Evolutionary conservation across 2,113 vertebrate species (phyloP), one percentile per base, ranked within the genome.

Genomic region (Leptodactylus fuscus): DNA sequence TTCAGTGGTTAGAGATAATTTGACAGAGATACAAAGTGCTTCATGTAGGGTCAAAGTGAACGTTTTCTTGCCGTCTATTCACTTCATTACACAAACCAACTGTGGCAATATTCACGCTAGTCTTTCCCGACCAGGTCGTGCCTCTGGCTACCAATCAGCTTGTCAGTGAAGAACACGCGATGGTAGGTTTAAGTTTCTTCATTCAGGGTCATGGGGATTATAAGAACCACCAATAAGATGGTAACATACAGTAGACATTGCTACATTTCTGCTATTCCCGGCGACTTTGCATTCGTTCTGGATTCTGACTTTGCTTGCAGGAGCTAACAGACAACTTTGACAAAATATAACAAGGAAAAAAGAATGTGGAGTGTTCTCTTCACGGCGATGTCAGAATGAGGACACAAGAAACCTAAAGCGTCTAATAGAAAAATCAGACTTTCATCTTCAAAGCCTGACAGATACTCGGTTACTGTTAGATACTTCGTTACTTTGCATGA

Each of bases 371-470:
- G 51, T 60, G 34, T 79, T 79, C 51, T 60, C 76, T 60, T 78
- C 49, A 58, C 20, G 34, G 75, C 24, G 29, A 79, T 80, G 77
- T 80, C 77, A 80, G 77, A 80, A 80, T 80, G 77, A 80, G 77
- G 77, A 44, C 77, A 80, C 55, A 24, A 62, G 77, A 60, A 80
- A 80, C 77, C 77, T 44, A 60, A 80, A 80, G 77, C 53, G 5
- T 80, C 49, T 62, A 44, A 80, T 62, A 80, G 29, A 29, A 62
- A 80, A 60, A 80, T 62, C 53, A 62, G 12, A 44, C 77, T 80
- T 80, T 80, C 53, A 62, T 80, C 77, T 80, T 62, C 55, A 80
- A 80, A 80, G 55, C 34, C 77, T 80, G 77, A 60, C 77, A 80
- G 53, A 38, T 79, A 58, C 76, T 60, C 16, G 36, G 76, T 58